phyloP scores from a whole-genome alignment of 2,113 vertebrate genomes.

The Terrapene triunguis region DNA sequence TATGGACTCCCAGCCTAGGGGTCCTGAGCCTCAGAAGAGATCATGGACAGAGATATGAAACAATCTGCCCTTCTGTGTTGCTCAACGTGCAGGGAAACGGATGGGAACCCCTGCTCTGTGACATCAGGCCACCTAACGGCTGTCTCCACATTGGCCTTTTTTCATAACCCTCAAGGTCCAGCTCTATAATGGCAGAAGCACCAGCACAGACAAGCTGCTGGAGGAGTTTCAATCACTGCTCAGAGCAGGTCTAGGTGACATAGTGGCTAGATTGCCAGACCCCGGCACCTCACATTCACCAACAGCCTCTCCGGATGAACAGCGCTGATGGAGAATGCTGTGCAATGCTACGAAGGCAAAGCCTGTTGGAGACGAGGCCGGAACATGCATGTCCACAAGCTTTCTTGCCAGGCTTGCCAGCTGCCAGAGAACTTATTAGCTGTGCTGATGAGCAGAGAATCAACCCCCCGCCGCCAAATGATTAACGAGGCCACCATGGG shows the following conservation, averaged over 20 bases:
- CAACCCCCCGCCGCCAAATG: neutral
- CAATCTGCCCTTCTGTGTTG: neutral
- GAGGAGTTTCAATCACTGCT: neutral
- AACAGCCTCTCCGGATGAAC: neutral
- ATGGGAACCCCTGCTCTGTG: neutral
- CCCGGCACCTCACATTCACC: neutral
- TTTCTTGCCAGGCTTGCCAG: neutral
- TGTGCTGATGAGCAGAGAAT: neutral
- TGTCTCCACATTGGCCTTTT: neutral
- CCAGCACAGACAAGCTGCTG: neutral
- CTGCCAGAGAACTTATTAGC: rapidly evolving
- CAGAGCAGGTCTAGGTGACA: neutral
- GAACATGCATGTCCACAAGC: rapidly evolving
- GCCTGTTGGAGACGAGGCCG: rapidly evolving
- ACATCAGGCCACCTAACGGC: neutral
- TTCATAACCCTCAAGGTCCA: neutral
- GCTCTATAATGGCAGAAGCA: neutral
- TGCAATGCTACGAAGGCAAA: rapidly evolving
- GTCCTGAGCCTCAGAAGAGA: neutral
- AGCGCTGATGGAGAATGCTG: neutral
- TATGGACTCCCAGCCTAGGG: neutral
- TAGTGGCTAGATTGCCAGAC: neutral
- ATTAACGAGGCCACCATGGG: neutral
- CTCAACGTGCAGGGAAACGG: too few species aligned
- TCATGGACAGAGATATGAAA: neutral